Evolutionary conservation across 1,140 invertebrate species (phyloP).

Genomic region (Drosophila arizonae): DNA sequence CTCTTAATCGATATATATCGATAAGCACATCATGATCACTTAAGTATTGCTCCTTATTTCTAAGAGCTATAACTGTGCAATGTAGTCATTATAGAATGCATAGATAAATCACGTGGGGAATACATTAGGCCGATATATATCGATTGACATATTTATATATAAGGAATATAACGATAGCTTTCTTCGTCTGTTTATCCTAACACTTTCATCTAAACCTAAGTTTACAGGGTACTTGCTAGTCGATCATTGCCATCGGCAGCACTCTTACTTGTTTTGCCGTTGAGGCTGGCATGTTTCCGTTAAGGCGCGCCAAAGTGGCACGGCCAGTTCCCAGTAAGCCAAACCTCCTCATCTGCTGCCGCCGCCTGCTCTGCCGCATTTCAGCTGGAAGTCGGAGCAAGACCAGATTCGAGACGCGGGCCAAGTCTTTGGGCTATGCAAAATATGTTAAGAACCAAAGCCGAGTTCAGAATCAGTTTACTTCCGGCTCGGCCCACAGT

Average conservation of each 20-base stretch:
- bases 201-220: too few species aligned
- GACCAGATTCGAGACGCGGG: neutral
- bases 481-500: slow-evolving; percentile 47
- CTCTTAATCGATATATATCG: neutral
- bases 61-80: too few species aligned
- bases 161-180: too few species aligned
- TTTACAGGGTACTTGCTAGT: neutral
- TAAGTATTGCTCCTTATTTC: too few species aligned
- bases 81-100: too few species aligned
- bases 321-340: slow-evolving; percentile 48
- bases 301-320: slow-evolving; percentile 78
- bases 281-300: slow-evolving; percentile 73
- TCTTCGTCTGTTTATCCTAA: too few species aligned
- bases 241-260: neutral
- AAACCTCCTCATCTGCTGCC: neutral
- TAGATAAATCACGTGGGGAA: too few species aligned
- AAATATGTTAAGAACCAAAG: slow-evolving; percentile 52
- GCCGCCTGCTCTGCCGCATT: slow-evolving; percentile 6
- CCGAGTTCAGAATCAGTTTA: slow-evolving; percentile 47
- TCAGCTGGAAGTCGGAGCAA: slow-evolving; percentile 16
- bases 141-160: neutral
- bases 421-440: slow-evolving; percentile 54
- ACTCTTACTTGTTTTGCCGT: slow-evolving; percentile 22
- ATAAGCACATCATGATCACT: neutral
- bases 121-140: neutral